Conservation (phyloP, 2,797 vertebrate species). For the Naso thynnoides region DNA sequence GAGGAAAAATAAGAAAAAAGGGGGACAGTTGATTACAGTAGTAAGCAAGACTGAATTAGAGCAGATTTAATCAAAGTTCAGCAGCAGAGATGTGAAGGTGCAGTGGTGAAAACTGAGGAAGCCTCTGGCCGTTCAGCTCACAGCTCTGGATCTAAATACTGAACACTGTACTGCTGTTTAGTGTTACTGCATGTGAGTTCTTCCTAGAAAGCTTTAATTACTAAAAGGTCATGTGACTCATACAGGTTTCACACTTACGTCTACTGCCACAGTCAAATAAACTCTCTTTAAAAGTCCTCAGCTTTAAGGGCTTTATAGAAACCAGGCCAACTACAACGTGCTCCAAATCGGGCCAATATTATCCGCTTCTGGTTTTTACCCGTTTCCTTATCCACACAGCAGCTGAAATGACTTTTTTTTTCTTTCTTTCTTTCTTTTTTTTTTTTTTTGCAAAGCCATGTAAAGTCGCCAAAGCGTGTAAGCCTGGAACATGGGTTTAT, state of each 20-base stretch:
- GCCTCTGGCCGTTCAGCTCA: slow-evolving; percentile 30
- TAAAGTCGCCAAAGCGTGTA: slow-evolving; percentile 77
- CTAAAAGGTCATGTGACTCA: slow-evolving; percentile 9
- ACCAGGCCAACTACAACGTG: slow-evolving; percentile 65
- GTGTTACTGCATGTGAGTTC: background rate
- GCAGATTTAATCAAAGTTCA: slow-evolving; percentile 71
- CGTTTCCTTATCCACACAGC: slow-evolving; percentile 56
- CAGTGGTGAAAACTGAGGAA: slow-evolving; percentile 54
- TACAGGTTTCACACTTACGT: slow-evolving; percentile 44
- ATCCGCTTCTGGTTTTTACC: slow-evolving; percentile 41
- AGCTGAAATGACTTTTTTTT: slow-evolving; percentile 66
- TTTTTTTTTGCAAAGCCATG: slow-evolving; percentile 64
- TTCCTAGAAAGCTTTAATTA: slow-evolving; percentile 52
- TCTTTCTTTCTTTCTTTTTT: slow-evolving; percentile 47
- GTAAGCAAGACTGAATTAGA: slow-evolving; percentile 67
- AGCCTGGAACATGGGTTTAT: slow-evolving; percentile 75
- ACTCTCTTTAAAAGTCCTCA: slow-evolving; percentile 49
- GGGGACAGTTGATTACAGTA: slow-evolving; percentile 67
- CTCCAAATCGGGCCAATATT: slow-evolving; percentile 64
- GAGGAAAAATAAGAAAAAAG: slow-evolving; percentile 48
- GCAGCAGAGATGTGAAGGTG: slow-evolving; percentile 47
- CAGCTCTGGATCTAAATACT: slow-evolving; percentile 32
- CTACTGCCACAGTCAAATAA: slow-evolving; percentile 37
- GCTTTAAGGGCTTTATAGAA: slow-evolving; percentile 63
- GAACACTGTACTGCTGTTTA: slow-evolving; percentile 3